Evolutionary conservation across 2,113 vertebrate genomes (phyloP).

Genomic region (Nycticryphes semicollaris): DNA sequence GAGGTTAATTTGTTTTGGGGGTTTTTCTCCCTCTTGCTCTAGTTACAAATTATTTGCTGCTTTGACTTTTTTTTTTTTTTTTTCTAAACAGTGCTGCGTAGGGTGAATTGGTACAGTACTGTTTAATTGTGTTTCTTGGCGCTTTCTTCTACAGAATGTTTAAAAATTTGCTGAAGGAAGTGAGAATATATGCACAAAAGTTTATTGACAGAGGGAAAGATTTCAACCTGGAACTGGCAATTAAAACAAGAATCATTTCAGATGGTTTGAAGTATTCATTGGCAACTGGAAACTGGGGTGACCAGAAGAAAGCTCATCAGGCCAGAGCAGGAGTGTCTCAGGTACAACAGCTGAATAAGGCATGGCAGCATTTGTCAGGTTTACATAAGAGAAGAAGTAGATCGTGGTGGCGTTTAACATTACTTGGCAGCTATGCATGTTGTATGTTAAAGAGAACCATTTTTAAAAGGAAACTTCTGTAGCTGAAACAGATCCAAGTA

Average conservation of each 20-base stretch:
- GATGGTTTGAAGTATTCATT: slow-evolving; percentile 97
- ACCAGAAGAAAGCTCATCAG: slow-evolving; percentile 98
- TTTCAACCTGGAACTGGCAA: slow-evolving; percentile 97
- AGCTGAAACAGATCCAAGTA: not conserved
- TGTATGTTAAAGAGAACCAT: not conserved
- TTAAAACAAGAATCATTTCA: slow-evolving; percentile 97
- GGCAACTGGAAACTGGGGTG: slow-evolving; percentile 98
- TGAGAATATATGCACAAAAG: slow-evolving; percentile 97
- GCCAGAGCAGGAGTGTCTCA: slow-evolving; percentile 97
- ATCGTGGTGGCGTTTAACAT: not conserved
- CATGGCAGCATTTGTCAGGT: not conserved
- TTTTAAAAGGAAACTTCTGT: not conserved
- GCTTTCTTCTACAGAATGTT: slow-evolving; percentile 87
- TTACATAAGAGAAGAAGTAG: not conserved
- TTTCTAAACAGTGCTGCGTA: not conserved
- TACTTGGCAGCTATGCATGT: not conserved
- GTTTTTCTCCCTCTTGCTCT: too few species aligned
- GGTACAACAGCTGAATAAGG: slow-evolving; percentile 66
- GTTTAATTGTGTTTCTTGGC: not conserved
- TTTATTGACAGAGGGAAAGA: slow-evolving; percentile 98
- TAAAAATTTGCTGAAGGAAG: slow-evolving; percentile 98
- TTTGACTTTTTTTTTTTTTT: not conserved
- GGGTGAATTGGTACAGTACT: not conserved
- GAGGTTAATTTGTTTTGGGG: not conserved
- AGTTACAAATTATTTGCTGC: not conserved